Conservation (phyloP, 92 coral and sea anemone species). For the Meandrina meandrites region DNA sequence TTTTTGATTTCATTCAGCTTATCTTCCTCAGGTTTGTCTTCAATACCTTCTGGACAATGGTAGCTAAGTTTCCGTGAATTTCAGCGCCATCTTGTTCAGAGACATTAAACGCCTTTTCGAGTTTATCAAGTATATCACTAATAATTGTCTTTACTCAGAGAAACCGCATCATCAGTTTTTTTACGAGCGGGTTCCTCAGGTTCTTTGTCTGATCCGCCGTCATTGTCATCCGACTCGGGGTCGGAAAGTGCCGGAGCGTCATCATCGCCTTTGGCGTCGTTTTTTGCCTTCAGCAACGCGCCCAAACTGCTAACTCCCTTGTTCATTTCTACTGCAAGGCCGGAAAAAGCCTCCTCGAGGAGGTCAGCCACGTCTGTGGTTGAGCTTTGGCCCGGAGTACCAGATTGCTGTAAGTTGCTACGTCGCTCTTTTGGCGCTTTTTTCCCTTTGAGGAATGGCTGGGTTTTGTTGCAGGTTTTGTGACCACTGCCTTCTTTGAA, state of each 20-base stretch:
- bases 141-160: slow-evolving; percentile 3
- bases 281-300: too few relatives aligned
- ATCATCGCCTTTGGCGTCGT: slow-evolving; percentile 22
- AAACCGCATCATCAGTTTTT: background rate
- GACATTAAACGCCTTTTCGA: slow-evolving; percentile 27
- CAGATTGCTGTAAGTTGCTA: slow-evolving; percentile 2
- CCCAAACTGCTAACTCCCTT: too few relatives aligned
- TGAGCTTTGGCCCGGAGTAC: slow-evolving; percentile 28
- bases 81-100: slow-evolving; percentile 43
- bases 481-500: too few relatives aligned
- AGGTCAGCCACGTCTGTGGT: slow-evolving; percentile 28
- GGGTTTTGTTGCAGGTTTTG: too few relatives aligned
- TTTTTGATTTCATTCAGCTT: slow-evolving; percentile 38
- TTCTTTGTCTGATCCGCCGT: slow-evolving; percentile 8
- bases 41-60: slow-evolving; percentile 34
- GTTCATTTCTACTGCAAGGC: slow-evolving; percentile 21
- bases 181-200: slow-evolving; percentile 25
- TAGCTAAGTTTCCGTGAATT: slow-evolving; percentile 37
- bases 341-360: slow-evolving; percentile 23
- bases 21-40: slow-evolving; percentile 36
- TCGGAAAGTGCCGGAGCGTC: background rate
- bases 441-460: too few relatives aligned
- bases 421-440: too few relatives aligned
- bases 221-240: background rate
- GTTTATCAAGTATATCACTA: slow-evolving; percentile 18